These are phyloP conservation scores for Teleiodes luculella DNA, from an alignment of 2,888 invertebrate species.

Conservation along the genomic window DNA sequence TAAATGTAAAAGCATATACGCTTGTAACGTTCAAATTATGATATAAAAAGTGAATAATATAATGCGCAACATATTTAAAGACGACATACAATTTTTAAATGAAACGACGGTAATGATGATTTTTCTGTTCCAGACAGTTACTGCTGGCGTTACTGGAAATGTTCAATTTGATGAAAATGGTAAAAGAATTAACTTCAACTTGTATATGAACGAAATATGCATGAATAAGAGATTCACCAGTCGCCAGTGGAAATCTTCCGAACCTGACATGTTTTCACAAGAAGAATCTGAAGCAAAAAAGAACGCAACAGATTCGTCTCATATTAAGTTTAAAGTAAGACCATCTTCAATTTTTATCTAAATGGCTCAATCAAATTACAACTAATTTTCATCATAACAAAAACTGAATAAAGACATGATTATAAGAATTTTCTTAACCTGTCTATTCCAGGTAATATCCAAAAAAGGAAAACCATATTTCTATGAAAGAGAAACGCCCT, in stretches of 20 bases:
- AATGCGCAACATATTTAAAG: too few species aligned
- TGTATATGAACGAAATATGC: conserved; percentile 82
- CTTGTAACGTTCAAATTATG: too few species aligned
- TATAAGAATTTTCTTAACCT: too few species aligned
- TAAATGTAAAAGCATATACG: neutral
- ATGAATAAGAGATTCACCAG: conserved; percentile 42
- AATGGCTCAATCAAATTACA: too few species aligned
- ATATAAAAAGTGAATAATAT: too few species aligned
- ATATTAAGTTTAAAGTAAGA: conserved; percentile 82
- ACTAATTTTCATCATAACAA: too few species aligned
- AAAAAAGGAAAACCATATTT: conserved; percentile 86
- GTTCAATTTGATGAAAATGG: conserved; percentile 84
- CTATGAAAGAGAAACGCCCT: conserved; percentile 77
- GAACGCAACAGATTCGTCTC: conserved; percentile 43
- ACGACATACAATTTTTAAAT: too few species aligned
- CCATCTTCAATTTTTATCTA: too few species aligned
- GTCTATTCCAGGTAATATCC: conserved; percentile 71
- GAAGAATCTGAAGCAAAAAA: neutral
- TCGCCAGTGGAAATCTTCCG: conserved; percentile 54
- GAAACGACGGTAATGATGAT: too few species aligned
- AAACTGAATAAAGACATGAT: too few species aligned
- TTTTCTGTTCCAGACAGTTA: conserved; percentile 73
- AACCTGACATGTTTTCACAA: neutral
- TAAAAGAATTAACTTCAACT: conserved; percentile 81
- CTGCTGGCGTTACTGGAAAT: conserved; percentile 82